Evolutionary conservation across 2,113 vertebrate species (phyloP).

Genomic region (Microtus richardsoni): DNA sequence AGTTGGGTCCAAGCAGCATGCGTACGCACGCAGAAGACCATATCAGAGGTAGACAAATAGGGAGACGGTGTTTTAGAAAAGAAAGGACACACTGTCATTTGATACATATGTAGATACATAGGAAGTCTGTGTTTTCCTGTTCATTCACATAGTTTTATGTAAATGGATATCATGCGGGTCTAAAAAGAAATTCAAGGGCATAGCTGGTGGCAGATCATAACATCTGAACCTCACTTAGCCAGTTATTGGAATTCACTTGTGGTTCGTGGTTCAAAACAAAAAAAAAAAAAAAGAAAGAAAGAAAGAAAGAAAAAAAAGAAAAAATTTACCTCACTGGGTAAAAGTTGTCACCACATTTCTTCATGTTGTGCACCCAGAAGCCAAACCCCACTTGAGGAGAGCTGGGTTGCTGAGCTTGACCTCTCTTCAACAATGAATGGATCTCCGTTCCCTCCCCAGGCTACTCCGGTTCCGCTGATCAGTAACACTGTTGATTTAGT

Average conservation of each 20-base stretch:
- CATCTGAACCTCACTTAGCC: not conserved
- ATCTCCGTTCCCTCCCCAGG: conserved; percentile 36
- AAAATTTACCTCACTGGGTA: not conserved
- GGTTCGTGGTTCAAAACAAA: not conserved
- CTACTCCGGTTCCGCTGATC: not conserved
- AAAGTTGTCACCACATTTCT: not conserved
- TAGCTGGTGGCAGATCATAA: not conserved
- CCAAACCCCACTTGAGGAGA: conserved; percentile 4
- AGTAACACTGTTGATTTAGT: conserved; percentile 17
- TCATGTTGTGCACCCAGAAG: not conserved
- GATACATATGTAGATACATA: not conserved
- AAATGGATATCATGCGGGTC: not conserved
- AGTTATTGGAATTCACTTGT: conserved; percentile 18
- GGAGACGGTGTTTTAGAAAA: not conserved
- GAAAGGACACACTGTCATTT: not conserved
- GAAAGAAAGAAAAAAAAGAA: not conserved
- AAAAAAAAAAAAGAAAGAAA: not conserved
- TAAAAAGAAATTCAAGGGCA: conserved; percentile 8
- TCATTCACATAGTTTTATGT: not conserved
- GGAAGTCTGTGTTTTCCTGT: not conserved
- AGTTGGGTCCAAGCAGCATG: not conserved
- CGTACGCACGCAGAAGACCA: not conserved
- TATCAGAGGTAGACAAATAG: not conserved
- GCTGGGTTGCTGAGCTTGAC: conserved; percentile 17
- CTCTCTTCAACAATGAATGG: conserved; percentile 12